Evolutionary conservation across 2,113 vertebrate genomes (phyloP).

Genomic region (Petrocephalus zakoni): DNA sequence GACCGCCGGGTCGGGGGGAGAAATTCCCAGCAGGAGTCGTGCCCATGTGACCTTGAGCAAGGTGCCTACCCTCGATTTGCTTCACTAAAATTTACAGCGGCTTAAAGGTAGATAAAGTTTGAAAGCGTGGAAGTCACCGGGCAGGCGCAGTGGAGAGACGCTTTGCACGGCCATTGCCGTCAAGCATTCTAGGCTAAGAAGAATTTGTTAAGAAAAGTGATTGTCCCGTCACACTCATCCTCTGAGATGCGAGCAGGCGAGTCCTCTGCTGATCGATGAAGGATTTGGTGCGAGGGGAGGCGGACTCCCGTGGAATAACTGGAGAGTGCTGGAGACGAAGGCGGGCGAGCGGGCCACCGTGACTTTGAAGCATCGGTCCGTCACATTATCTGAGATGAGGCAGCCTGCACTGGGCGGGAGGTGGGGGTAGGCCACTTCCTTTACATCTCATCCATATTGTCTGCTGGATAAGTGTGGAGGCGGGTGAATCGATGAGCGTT

Average conservation of each 20-base stretch:
- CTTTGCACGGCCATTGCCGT: not conserved
- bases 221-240: not conserved
- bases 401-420: not conserved
- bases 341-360: not conserved
- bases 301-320: not conserved
- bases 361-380: not conserved
- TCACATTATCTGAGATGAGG: not conserved
- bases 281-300: not conserved
- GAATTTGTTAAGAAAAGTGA: not conserved
- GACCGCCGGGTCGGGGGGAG: not conserved
- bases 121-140: not conserved
- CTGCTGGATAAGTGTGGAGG: not conserved
- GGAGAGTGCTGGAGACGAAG: not conserved
- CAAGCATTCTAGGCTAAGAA: not conserved
- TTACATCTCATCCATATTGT: constrained; percentile 23
- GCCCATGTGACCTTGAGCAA: not conserved
- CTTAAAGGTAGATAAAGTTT: not conserved
- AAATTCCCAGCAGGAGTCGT: not conserved
- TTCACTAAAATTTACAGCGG: not conserved
- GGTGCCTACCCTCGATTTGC: not conserved
- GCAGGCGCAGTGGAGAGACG: not conserved
- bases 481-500: constrained; percentile 18
- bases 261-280: not conserved
- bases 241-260: not conserved
- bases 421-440: not conserved